Percentiles rank a stretch among this genome's conserved stretches.
Evolutionary conservation across 1,140 invertebrate genomes (phyloP).

Genomic region (Polypedilum vanderplanki): DNA sequence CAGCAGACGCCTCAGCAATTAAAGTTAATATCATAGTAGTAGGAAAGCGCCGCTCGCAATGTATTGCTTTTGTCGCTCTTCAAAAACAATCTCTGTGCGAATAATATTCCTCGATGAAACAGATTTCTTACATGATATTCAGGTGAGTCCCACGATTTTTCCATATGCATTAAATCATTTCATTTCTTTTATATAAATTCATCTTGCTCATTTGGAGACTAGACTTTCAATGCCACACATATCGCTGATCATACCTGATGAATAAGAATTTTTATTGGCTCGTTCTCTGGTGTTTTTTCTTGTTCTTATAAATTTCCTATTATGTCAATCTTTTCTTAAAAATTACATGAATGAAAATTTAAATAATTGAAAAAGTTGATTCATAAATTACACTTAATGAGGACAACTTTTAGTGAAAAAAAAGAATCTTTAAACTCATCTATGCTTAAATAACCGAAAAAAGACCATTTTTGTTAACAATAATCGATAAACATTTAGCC

Average conservation of each 20-base stretch:
- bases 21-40: neutral
- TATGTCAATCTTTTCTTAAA: neutral
- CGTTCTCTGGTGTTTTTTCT: neutral
- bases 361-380: no score
- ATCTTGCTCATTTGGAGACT: neutral
- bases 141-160: constrained; percentile 46
- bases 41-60: constrained; percentile 32
- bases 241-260: neutral
- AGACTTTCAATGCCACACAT: neutral
- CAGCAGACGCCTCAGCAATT: neutral
- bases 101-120: constrained; percentile 59
- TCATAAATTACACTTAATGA: no score
- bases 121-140: constrained; percentile 56
- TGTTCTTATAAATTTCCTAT: neutral
- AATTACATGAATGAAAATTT: no score
- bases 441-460: no score
- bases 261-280: neutral
- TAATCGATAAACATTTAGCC: no score
- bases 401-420: no score
- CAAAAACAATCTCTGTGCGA: constrained; percentile 44
- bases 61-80: constrained; percentile 44
- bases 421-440: no score
- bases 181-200: neutral
- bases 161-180: neutral
- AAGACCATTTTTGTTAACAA: no score